phyloP scores from a whole-genome alignment of 2,797 vertebrate genomes.

The Trachurus trachurus region DNA sequence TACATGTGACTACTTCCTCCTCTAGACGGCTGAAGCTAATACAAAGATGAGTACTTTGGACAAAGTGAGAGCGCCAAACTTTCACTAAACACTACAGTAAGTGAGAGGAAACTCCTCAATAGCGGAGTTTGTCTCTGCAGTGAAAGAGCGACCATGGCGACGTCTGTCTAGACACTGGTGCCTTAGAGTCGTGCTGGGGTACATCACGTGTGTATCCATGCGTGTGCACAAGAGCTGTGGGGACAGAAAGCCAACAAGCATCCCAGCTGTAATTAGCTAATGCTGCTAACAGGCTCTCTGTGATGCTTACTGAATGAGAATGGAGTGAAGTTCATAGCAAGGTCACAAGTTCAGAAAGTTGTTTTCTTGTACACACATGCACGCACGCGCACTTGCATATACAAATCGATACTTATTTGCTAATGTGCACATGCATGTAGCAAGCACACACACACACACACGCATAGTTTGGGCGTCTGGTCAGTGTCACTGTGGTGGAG shows the following conservation, averaged over 20 bases:
- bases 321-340: constrained; percentile 54
- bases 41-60: not conserved
- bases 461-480: constrained; percentile 48
- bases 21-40: not conserved
- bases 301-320: constrained; percentile 60
- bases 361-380: not conserved
- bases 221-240: constrained; percentile 39
- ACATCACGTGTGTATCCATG: constrained; percentile 8
- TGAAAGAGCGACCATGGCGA: constrained; percentile 23
- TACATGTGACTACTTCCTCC: too few relatives aligned
- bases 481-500: constrained; percentile 39
- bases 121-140: constrained; percentile 39
- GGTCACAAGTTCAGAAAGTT: constrained; percentile 62
- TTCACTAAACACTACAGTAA: not conserved
- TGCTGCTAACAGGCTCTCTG: constrained; percentile 43
- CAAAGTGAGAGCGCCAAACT: not conserved
- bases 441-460: not conserved
- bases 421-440: not conserved
- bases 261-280: constrained; percentile 74
- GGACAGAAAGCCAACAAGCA: constrained; percentile 39
- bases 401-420: too few relatives aligned
- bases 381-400: not conserved
- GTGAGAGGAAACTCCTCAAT: not conserved
- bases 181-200: constrained; percentile 49
- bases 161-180: constrained; percentile 68